A percentile compares a stretch with the other conserved stretches of the same genome.
These are phyloP conservation scores for Blastobasis adustella DNA, from an alignment of 2,888 invertebrate genomes.

Conservation along the genomic window DNA sequence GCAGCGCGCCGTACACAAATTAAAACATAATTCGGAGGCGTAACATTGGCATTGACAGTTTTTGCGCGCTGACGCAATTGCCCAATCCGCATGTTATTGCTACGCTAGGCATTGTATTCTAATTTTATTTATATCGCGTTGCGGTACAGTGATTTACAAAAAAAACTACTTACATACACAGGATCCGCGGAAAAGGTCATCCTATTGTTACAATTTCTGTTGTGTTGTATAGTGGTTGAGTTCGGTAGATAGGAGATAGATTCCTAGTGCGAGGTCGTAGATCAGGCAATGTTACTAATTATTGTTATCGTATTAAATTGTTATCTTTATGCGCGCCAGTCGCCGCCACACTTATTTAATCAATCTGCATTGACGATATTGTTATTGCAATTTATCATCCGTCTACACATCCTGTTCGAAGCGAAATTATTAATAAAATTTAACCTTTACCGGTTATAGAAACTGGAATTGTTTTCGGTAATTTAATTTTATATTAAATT, in stretches of 20 bases:
- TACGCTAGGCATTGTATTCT: slow-evolving; percentile 46
- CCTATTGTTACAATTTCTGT: slow-evolving; percentile 15
- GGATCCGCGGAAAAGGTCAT: slow-evolving; percentile 37
- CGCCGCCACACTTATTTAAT: no score
- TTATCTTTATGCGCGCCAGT: slow-evolving; percentile 18
- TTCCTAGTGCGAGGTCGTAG: neutral
- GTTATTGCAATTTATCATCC: no score
- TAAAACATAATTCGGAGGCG: slow-evolving; percentile 30
- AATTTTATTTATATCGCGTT: slow-evolving; percentile 47
- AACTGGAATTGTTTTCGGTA: no score
- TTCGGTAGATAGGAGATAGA: slow-evolving; percentile 8
- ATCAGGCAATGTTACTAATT: slow-evolving; percentile 12
- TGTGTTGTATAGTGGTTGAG: no score
- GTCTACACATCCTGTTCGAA: no score
- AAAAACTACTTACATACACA: slow-evolving; percentile 24
- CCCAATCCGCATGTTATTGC: slow-evolving; percentile 33
- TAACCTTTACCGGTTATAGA: no score
- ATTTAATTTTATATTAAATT: no score
- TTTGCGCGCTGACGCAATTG: slow-evolving; percentile 53
- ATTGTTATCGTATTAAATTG: no score
- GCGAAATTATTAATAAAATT: no score
- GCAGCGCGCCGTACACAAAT: slow-evolving; percentile 17
- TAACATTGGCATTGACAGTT: slow-evolving; percentile 60
- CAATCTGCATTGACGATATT: no score
- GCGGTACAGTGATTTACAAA: slow-evolving; percentile 44